Conservation (phyloP, 2,888 invertebrate genomes). For the Drosophila flavopinicola region DNA sequence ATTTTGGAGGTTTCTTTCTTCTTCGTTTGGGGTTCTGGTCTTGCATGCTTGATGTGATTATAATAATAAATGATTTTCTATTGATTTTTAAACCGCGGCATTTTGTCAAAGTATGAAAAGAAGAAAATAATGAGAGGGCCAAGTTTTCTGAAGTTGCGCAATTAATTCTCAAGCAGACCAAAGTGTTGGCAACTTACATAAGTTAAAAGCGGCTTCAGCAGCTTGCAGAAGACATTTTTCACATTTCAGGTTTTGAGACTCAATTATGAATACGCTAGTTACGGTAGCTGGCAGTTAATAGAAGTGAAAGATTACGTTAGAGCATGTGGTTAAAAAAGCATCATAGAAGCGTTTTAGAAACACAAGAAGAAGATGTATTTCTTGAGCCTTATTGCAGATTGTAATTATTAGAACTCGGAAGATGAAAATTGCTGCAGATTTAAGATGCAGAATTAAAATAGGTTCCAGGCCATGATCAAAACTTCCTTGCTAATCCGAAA, state of each 20-base stretch:
- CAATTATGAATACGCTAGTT: conserved; percentile 6
- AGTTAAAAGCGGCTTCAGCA: conserved; percentile 23
- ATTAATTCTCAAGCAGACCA: conserved; percentile 41
- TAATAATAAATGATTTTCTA: conserved; percentile 77
- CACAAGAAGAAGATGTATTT: too few relatives aligned
- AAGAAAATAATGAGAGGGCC: conserved; percentile 2
- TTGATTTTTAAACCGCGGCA: conserved; percentile 58
- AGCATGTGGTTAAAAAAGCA: neutral
- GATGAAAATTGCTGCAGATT: too few relatives aligned
- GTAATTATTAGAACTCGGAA: too few relatives aligned
- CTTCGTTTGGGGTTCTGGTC: conserved; percentile 44
- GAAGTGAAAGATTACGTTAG: neutral
- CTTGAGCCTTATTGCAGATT: too few relatives aligned
- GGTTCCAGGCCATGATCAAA: too few relatives aligned
- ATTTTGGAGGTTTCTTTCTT: conserved; percentile 26
- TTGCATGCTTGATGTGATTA: conserved; percentile 60
- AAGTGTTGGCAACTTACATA: conserved; percentile 45
- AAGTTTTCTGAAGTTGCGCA: conserved; percentile 35
- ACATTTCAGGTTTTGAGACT: conserved; percentile 8
- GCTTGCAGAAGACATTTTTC: conserved; percentile 1
- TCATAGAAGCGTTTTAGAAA: too few relatives aligned
- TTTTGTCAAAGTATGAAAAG: conserved; percentile 57
- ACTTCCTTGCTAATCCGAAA: too few relatives aligned
- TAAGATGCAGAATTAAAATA: too few relatives aligned
- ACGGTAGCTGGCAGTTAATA: conserved; percentile 1